Conservation (phyloP, 2,113 vertebrate genomes). For the Esox niger region DNA sequence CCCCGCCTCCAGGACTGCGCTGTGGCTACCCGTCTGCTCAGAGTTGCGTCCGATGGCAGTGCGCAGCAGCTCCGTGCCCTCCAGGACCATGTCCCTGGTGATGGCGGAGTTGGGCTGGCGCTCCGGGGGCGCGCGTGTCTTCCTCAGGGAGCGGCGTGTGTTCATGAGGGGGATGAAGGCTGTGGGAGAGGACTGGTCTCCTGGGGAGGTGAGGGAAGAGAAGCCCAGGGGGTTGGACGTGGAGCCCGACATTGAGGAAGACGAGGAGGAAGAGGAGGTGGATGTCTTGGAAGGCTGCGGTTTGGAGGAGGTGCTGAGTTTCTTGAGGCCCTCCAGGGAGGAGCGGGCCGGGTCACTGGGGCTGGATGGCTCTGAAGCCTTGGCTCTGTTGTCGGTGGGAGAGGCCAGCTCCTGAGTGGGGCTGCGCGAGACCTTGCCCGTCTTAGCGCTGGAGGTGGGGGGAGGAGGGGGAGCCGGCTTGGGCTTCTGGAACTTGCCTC, state of each 20-base stretch:
- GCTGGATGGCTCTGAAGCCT: conserved; percentile 64
- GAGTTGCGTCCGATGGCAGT: conserved; percentile 87
- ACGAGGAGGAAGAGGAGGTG: conserved; percentile 47
- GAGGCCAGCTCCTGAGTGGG: conserved; percentile 75
- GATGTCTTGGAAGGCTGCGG: conserved; percentile 72
- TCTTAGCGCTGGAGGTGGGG: conserved; percentile 70
- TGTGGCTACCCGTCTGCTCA: conserved; percentile 92
- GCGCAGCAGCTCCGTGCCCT: conserved; percentile 84
- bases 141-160: conserved; percentile 88
- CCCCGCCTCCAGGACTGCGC: conserved; percentile 90
- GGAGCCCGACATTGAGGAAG: conserved; percentile 34
- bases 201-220: conserved; percentile 41
- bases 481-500: conserved; percentile 83
- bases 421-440: conserved; percentile 76
- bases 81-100: conserved; percentile 88
- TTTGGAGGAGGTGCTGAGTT: conserved; percentile 81
- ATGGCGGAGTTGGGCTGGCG: conserved; percentile 83
- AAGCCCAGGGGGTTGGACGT: conserved; percentile 51
- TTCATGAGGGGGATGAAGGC: conserved; percentile 90
- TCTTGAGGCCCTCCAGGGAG: conserved; percentile 72
- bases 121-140: conserved; percentile 87
- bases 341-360: conserved; percentile 63
- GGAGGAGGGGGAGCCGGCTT: conserved; percentile 89
- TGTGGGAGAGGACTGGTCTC: conserved; percentile 71
- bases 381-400: conserved; percentile 65